Evolutionary conservation across 2,797 vertebrate genomes (phyloP).

Genomic region (Chrysocyon brachyurus): DNA sequence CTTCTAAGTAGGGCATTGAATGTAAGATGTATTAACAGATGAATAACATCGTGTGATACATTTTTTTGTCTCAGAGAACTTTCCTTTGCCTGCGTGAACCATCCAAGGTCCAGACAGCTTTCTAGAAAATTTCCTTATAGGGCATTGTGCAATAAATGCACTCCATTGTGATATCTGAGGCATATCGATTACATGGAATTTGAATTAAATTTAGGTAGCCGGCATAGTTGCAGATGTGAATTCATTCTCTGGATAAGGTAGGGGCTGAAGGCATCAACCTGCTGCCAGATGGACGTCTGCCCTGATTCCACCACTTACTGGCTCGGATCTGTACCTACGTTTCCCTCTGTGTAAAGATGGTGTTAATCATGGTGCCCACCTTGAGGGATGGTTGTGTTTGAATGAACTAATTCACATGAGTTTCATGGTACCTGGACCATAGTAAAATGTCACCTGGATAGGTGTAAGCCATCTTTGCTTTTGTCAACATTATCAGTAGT

Average conservation of each 20-base stretch:
- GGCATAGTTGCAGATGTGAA: neutral
- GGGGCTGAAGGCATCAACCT: neutral
- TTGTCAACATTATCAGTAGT: neutral
- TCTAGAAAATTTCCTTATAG: neutral
- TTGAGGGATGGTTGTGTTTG: neutral
- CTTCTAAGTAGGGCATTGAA: neutral
- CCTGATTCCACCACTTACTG: neutral
- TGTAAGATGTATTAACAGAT: neutral
- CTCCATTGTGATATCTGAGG: neutral
- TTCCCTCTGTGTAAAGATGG: neutral
- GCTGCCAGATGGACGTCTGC: neutral
- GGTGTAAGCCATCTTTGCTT: fast-evolving
- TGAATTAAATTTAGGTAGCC: neutral
- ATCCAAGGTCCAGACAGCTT: neutral
- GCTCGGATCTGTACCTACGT: neutral
- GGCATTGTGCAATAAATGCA: neutral
- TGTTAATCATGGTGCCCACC: neutral
- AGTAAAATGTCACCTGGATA: fast-evolving
- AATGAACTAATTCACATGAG: neutral
- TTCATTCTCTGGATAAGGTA: neutral
- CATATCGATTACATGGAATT: neutral
- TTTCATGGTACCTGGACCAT: neutral
- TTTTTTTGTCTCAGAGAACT: neutral
- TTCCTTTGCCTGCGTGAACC: neutral
- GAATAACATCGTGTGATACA: neutral